Percentiles rank a stretch among this genome's conserved stretches.
phyloP scores from a whole-genome alignment of 2,113 vertebrate species.

The Sciurus niger region DNA sequence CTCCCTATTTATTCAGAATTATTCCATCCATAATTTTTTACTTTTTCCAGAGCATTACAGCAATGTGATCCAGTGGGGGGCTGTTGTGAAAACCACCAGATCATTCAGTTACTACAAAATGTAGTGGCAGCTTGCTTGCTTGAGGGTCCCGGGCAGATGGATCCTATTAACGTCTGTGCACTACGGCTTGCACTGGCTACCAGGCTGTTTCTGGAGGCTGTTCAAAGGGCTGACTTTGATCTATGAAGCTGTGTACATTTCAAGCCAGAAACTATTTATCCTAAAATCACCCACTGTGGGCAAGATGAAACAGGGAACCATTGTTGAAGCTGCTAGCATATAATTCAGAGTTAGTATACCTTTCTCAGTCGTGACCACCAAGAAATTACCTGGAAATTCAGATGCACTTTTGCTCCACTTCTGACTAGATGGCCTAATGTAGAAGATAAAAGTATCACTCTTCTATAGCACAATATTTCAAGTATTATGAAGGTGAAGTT shows the following conservation, averaged over 20 bases:
- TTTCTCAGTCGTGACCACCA: neutral
- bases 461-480: neutral
- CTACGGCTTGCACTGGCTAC: conserved; percentile 32
- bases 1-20: neutral
- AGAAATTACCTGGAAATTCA: neutral
- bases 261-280: conserved; percentile 79
- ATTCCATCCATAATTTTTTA: neutral
- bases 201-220: conserved; percentile 75
- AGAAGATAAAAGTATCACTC: neutral
- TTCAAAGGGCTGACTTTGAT: conserved; percentile 80
- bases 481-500: neutral
- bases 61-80: neutral
- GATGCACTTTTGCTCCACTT: neutral
- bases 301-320: conserved; percentile 68
- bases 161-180: conserved; percentile 68
- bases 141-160: conserved; percentile 71
- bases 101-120: conserved; percentile 1
- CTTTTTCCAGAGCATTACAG: neutral
- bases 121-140: neutral
- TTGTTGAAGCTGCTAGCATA: conserved; percentile 24
- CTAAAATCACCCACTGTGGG: conserved; percentile 73
- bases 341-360: conserved; percentile 60
- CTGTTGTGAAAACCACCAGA: neutral
- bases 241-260: conserved; percentile 78
- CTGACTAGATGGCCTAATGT: neutral